phyloP scores from a whole-genome alignment of 2,888 invertebrate genomes.

The Lepidochrysops patricia region DNA sequence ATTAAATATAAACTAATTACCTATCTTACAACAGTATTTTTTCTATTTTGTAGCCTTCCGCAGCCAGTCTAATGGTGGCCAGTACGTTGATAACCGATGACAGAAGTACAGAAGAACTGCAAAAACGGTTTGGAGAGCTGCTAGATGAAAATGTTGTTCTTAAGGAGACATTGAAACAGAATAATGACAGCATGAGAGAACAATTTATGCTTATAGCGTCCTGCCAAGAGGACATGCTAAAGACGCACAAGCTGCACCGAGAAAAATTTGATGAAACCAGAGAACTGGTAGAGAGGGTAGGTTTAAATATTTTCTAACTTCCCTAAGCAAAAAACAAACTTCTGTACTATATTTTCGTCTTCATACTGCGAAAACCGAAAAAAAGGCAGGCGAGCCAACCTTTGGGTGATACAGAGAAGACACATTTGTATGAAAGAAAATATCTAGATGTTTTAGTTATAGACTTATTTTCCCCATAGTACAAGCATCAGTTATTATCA shows the following conservation, averaged over 20 bases:
- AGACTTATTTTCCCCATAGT: no score
- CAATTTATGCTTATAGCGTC: constrained; percentile 76
- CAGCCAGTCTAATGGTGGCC: constrained; percentile 60
- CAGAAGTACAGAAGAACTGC: constrained; percentile 56
- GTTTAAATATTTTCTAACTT: constrained; percentile 7
- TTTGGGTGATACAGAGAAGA: no score
- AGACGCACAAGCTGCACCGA: constrained; percentile 76
- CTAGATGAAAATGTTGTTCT: constrained; percentile 73
- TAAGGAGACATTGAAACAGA: constrained; percentile 77
- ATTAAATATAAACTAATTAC: no score
- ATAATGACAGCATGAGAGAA: constrained; percentile 79
- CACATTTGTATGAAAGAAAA: no score
- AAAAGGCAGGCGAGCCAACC: no score
- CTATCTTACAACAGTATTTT: not conserved
- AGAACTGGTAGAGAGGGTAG: constrained; percentile 70
- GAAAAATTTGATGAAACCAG: constrained; percentile 80
- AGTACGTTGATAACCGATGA: constrained; percentile 59
- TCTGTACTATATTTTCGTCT: no score
- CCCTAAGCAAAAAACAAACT: no score
- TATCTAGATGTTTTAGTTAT: no score
- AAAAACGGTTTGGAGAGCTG: constrained; percentile 67
- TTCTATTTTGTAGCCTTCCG: constrained; percentile 46
- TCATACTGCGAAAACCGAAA: no score
- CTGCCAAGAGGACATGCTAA: constrained; percentile 79
- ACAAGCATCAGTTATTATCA: no score